Base-by-base conservation (phyloP, 2,888 invertebrate species). In the Brenthis hecate region DNA sequence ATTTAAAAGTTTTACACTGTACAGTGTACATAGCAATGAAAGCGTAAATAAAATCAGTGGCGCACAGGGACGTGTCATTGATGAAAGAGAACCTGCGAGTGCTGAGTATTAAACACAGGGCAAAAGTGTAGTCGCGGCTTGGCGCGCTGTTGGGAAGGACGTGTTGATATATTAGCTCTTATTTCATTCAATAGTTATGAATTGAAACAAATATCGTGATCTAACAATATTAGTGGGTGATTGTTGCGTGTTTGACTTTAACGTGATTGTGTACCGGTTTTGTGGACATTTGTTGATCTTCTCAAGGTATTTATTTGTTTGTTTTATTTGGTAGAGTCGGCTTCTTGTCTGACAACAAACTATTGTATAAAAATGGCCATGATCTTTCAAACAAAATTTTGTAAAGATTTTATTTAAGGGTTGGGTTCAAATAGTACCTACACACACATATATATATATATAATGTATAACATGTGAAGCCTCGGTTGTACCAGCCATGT, bases 71-170 rank as follows among this genome's bases (percentile, higher is more conserved):
- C 65, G 47, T 55, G 68, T 68, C 72, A 72, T 72, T 70, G 70
- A 72, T 70, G 72, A 72, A 70, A 68, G 71, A 65, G 50, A 64
- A 64, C 68, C 64, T 51, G 72, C 66, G 56, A 57, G 57, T 50
- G 60, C 60, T n/a, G 50, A 60, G 62, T 50, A 28, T 54, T 60
- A n/a, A 19, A 53, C 57, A 56, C 55, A 62, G 57, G 65, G 28
- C 62, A 54, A 50, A 47, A 58, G 56, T 51, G 70, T 82, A 88
- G 89, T 89, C 80, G 86, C 82, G 81, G 81, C 81, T 87, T 86
- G 84, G 86, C 87, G 86, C 87, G 85, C 82, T 78, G 76, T 73
- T 70, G 70, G 70, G 28, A n/a, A 74, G 77, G 80, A 77, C 81
- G 87, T 78, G 73, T 71, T 32, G 6, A 48, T 43, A 6, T 14